A percentile compares a stretch with the other conserved stretches of the same genome.
Evolutionary conservation across 2,797 vertebrate genomes (phyloP).

Genomic region (Phalloptychus januarius): DNA sequence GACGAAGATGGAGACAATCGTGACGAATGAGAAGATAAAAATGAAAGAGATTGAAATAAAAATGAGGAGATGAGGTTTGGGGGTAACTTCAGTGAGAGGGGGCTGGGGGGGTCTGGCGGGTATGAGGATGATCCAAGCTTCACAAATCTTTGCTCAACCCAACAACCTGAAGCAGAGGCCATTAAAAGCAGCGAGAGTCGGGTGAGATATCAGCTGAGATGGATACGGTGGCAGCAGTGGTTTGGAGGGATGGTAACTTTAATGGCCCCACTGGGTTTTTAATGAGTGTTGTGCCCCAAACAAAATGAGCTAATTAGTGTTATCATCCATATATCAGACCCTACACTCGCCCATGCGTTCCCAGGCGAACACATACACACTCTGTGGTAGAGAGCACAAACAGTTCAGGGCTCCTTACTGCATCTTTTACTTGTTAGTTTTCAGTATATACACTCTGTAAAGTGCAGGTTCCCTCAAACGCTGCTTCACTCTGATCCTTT

Average conservation of each 20-base stretch:
- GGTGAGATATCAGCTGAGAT: conserved; percentile 75
- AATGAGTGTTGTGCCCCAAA: conserved; percentile 88
- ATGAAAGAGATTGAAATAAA: conserved; percentile 49
- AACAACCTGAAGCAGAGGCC: conserved; percentile 83
- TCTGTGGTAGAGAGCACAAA: conserved; percentile 37
- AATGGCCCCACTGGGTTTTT: conserved; percentile 88
- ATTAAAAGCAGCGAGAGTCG: conserved; percentile 76
- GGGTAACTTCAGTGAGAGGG: conserved; percentile 1
- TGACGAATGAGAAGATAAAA: conserved; percentile 20
- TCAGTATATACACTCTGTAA: conserved; percentile 4
- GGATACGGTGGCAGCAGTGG: conserved; percentile 80
- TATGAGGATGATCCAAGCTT: conserved; percentile 56
- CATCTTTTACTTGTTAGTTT: conserved; percentile 13
- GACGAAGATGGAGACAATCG: background rate
- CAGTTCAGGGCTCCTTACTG: conserved; percentile 24
- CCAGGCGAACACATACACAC: conserved; percentile 62
- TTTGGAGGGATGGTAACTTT: conserved; percentile 86
- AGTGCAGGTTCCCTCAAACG: background rate
- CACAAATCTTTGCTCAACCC: conserved; percentile 80
- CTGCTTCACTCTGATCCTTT: conserved; percentile 18
- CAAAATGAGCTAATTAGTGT: conserved; percentile 89
- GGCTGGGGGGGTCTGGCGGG: background rate
- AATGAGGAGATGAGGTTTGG: conserved; percentile 52
- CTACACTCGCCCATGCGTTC: conserved; percentile 74
- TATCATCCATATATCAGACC: conserved; percentile 86